Evolutionary conservation across 92 coral and sea anemone species (phyloP).

Genomic region (Palythoa grandis): DNA sequence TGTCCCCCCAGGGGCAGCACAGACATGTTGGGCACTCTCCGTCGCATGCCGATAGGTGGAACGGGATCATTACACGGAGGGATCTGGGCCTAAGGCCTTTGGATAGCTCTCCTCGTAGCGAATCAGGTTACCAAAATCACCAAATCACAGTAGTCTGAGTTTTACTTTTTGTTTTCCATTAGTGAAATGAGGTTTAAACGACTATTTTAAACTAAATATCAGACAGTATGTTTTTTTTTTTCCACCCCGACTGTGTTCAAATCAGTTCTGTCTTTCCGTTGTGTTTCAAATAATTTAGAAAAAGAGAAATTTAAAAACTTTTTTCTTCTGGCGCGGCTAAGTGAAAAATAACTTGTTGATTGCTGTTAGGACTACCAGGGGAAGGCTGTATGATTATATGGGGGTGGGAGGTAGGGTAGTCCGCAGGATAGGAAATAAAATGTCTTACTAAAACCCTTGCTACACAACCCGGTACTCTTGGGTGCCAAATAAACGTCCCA

Average conservation of each 20-base stretch:
- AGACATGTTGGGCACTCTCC: constrained; percentile 31
- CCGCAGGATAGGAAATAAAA: no score
- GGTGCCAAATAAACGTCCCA: no score
- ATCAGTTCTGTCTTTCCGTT: not conserved
- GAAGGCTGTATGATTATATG: no score
- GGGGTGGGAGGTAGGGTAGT: no score
- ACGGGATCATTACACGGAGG: constrained; percentile 37
- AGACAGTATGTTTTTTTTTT: no score
- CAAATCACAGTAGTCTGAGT: constrained; percentile 60
- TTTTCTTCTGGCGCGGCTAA: no score
- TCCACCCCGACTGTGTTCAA: not conserved
- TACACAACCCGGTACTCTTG: no score
- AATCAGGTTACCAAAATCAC: constrained; percentile 5
- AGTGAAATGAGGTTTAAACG: not conserved
- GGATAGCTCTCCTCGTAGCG: constrained; percentile 18
- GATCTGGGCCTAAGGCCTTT: constrained; percentile 41
- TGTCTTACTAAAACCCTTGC: no score
- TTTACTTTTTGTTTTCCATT: constrained; percentile 64
- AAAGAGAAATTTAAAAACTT: not conserved
- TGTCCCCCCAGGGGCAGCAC: constrained; percentile 21
- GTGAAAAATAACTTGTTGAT: no score
- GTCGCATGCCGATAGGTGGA: constrained; percentile 30
- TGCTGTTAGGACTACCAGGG: no score
- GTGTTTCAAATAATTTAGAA: not conserved
- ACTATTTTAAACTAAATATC: not conserved